Base-by-base conservation (phyloP, 2,113 vertebrate species). In the Bos taurus region DNA sequence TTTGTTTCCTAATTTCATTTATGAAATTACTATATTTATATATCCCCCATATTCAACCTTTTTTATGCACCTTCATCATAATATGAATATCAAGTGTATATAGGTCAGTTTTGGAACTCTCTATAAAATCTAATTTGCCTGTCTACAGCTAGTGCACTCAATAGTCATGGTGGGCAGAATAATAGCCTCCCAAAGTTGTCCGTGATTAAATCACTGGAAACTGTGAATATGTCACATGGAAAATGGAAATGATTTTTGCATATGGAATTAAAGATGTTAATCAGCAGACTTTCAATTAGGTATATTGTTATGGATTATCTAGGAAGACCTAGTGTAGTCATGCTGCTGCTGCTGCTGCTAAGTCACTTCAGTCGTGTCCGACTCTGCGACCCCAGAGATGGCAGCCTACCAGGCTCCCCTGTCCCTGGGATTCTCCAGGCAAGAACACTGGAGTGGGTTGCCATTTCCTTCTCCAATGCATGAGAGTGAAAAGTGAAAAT, bases 11-110 rank as follows among this genome's bases (percentile, higher is more conserved):
- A 28, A 48, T 81, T 81, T 33, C 46, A 64, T 54, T 64, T 64
- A 83, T 64, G 46, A 92, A 64, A 64, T 17, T 67, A 64, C 59
- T 64, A 54, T 83, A 54, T 83, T 28, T 64, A 13, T 48, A 28
- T 81, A 36, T 81, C 7, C 4, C 46, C 17, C 7, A 16, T 43
- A 54, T 56, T 83, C 4, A 54, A 54, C 30, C 48, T 9, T 43
- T 62, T 43, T 83, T 64, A 64, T 64, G 57, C 16, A 83, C 50
- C n/a, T 92, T 92, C 36, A 82, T 23, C 67, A 33, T 67, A 83
- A 56, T 78, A n/a, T 90, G 52, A 25, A 78, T 90, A 78, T 21
- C 19, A 46, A 90, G 28, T n/a, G 19, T 59, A 46, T 57, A n/a
- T 78, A 46, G 13, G 40, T 48, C 67, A 78, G 43, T 59, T 90